These are phyloP conservation scores for Philypnodon macrostomus DNA, from an alignment of 2,797 vertebrate species.

Conservation along the genomic window DNA sequence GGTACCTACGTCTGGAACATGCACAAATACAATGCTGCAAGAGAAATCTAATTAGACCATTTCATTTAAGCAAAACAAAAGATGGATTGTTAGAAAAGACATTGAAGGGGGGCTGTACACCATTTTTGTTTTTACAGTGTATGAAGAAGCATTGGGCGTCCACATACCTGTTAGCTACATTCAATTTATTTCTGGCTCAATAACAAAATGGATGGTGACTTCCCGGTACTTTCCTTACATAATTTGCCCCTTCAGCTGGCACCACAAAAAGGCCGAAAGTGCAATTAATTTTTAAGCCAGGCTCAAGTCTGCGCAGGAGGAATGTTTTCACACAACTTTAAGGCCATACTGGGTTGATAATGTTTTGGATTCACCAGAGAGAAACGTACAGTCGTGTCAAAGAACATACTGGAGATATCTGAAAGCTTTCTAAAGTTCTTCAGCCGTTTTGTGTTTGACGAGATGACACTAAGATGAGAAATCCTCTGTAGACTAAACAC, in stretches of 20 bases:
- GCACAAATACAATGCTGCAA: conserved; percentile 12
- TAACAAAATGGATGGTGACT: conserved; percentile 22
- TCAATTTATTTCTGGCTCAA: conserved; percentile 25
- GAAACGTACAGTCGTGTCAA: conserved; percentile 39
- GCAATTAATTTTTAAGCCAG: conserved; percentile 20
- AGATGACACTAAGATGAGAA: conserved; percentile 21
- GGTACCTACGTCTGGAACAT: conserved; percentile 16
- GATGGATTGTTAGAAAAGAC: background rate
- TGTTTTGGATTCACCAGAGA: conserved; percentile 30
- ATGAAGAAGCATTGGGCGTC: too few species aligned
- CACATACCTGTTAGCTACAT: conserved; percentile 25
- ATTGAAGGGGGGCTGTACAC: too few species aligned
- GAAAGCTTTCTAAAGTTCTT: conserved; percentile 31
- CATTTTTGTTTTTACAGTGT: too few species aligned
- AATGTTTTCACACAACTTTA: conserved; percentile 16
- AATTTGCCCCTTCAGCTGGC: conserved; percentile 1
- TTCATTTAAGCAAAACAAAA: conserved; percentile 14
- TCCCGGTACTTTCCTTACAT: conserved; percentile 50
- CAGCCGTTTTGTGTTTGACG: conserved; percentile 32
- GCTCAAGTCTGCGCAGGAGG: conserved; percentile 21
- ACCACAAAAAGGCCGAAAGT: conserved; percentile 13
- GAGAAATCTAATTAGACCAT: background rate
- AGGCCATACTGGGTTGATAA: conserved; percentile 28
- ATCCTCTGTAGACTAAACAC: conserved; percentile 56
- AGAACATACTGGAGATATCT: conserved; percentile 13